A percentile compares a stretch with the other conserved stretches of the same genome.
phyloP scores from a whole-genome alignment of 2,113 vertebrate genomes.

The Planiliza haematocheilus region DNA sequence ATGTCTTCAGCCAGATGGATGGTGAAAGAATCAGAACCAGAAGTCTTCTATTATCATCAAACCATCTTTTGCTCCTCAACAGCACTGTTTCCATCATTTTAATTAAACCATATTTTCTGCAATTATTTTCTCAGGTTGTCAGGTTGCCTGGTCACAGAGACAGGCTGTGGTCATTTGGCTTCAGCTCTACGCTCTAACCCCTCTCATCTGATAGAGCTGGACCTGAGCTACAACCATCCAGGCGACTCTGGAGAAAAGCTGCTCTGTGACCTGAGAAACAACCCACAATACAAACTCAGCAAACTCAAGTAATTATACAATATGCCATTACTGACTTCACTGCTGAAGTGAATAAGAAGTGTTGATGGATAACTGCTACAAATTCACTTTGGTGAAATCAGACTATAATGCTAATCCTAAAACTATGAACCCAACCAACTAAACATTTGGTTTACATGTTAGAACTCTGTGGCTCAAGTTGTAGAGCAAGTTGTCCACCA shows the following conservation, averaged over 20 bases:
- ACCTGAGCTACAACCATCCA: conserved; percentile 70
- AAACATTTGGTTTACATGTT: neutral
- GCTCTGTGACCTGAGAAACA: rapidly evolving
- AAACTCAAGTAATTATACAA: conserved; percentile 29
- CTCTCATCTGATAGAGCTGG: conserved; percentile 55
- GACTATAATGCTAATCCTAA: neutral
- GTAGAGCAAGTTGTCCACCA: too few relatives aligned
- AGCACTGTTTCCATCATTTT: too few relatives aligned
- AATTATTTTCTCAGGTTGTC: conserved; percentile 58
- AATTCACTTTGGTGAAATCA: neutral
- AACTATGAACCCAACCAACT: neutral
- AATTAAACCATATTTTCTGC: too few relatives aligned
- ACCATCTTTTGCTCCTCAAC: too few relatives aligned
- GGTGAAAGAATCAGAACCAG: too few relatives aligned
- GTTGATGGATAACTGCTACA: neutral
- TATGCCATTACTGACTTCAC: conserved; percentile 16
- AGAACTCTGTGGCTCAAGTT: too few relatives aligned
- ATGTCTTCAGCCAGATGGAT: too few relatives aligned
- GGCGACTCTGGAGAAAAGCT: conserved; percentile 22
- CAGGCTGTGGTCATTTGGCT: conserved; percentile 54
- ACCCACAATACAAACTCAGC: conserved; percentile 13
- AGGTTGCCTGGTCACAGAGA: conserved; percentile 58
- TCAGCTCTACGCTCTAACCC: conserved; percentile 42
- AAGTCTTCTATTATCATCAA: too few relatives aligned
- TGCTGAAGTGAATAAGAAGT: neutral